Base-by-base conservation (phyloP, 2,888 invertebrate species). In the Trachelus iudaicus region DNA sequence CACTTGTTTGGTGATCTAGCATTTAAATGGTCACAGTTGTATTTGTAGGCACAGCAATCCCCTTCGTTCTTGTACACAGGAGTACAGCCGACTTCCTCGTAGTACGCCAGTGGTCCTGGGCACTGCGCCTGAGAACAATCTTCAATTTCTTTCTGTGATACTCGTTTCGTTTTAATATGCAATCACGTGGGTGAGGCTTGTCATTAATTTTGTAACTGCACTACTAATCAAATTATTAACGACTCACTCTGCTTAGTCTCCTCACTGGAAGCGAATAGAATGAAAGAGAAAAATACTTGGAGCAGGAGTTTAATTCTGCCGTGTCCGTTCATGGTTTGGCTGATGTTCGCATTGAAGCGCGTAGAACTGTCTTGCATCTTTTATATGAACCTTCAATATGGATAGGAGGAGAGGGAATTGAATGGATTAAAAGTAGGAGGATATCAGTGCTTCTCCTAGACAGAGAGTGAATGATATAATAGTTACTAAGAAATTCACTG, bases 11-110 rank as follows among this genome's bases (percentile, higher is more conserved):
- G 69, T 1, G 84, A 79, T 75, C 86, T 80, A 0, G 34, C 35
- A 12, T 84, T 78, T 40, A 90, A 71, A 69, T 87, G 82, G n/a
- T 83, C 83, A 73, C 90, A 90, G 34, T 90, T 79, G 80, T 86
- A 90, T 35, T 77, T 81, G 3, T 75, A 56, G 9, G 90, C 80
- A 78, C 90, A 90, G 40, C 87, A 87, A 37, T 85, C 86, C 1
- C 37, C 84, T 0, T 83, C 77, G 12, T 83, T 85, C 40, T 84
- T 74, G 73, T 85, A 88, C 3, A 89, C 77, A 1, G 89, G 87
- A 1, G 68, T 83, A 40, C 90, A 90, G 1, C 75, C 81, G 11
- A 90, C 31, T 13, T 78, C 83, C 34, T 86, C 1, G 76, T 90
- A 90, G 73, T 84, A 84, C 9, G 11, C 40, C 74, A 87, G 3